These are phyloP conservation scores for Mermis nigrescens DNA, from an alignment of 2,888 invertebrate species.

Conservation along the genomic window DNA sequence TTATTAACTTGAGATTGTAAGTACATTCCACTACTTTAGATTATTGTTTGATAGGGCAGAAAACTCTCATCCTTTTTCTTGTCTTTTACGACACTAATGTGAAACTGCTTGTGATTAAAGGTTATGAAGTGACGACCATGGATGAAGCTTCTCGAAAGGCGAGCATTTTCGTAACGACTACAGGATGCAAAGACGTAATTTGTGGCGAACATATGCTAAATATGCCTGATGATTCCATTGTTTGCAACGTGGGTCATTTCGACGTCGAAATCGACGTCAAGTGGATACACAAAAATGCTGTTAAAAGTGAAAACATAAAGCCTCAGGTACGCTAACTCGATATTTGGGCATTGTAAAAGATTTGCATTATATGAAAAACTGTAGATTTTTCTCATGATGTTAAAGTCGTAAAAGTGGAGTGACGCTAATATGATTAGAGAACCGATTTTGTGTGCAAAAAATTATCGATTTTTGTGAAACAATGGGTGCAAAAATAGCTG, in stretches of 20 bases:
- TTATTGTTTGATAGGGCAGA: neutral
- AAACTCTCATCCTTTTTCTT: neutral
- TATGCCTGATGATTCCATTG: constrained; percentile 89
- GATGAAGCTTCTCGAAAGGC: constrained; percentile 77
- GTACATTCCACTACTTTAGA: no score
- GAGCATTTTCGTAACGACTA: constrained; percentile 88
- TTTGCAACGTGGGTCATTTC: constrained; percentile 98
- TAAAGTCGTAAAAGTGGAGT: no score
- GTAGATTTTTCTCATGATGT: no score
- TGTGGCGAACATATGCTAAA: constrained; percentile 61
- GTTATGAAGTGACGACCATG: constrained; percentile 63
- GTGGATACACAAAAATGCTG: constrained; percentile 77
- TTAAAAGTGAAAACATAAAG: constrained; percentile 72
- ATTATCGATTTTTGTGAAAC: constrained; percentile 9
- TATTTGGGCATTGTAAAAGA: no score
- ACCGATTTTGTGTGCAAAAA: neutral
- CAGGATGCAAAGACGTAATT: constrained; percentile 83
- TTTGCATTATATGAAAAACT: no score
- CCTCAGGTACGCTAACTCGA: constrained; percentile 64
- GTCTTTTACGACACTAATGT: no score
- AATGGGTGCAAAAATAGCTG: neutral
- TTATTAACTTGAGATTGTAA: no score
- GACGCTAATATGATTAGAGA: no score
- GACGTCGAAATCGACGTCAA: constrained; percentile 91
- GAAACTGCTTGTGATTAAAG: no score